A percentile compares a stretch with the other conserved stretches of the same genome.
These are phyloP conservation scores for Asobara japonica DNA, from an alignment of 1,140 invertebrate species.

Conservation along the genomic window DNA sequence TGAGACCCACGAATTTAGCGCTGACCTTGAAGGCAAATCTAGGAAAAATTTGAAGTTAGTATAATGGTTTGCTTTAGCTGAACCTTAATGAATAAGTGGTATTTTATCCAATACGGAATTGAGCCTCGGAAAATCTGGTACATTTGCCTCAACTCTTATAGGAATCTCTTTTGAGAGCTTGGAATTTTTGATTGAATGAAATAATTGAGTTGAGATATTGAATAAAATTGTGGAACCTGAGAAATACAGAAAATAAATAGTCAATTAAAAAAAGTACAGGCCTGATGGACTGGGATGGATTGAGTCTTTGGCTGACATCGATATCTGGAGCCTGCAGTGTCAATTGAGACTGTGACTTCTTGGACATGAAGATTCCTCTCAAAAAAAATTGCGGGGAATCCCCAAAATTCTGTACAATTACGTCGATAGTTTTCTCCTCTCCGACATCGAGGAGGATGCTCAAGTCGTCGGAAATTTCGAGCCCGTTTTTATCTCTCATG, in stretches of 20 bases:
- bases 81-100: no score
- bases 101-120: no score
- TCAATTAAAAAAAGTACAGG: no score
- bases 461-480: slow-evolving; percentile 59
- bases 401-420: slow-evolving; percentile 58
- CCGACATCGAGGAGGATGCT: slow-evolving; percentile 55
- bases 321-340: slow-evolving; percentile 45
- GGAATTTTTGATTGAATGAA: no score
- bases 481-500: slow-evolving; percentile 55
- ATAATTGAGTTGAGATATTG: no score
- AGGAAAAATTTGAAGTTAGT: no score
- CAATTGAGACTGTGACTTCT: slow-evolving; percentile 55
- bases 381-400: slow-evolving; percentile 46
- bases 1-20: slow-evolving; percentile 69
- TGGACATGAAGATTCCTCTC: slow-evolving; percentile 50
- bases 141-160: no score
- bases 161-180: no score
- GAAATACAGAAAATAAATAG: no score
- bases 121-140: no score
- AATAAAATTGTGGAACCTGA: no score
- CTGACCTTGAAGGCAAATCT: slow-evolving; percentile 62
- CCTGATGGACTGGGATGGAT: slow-evolving; percentile 51
- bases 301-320: slow-evolving; percentile 46
- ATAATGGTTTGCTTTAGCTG: no score
- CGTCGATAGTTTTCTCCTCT: slow-evolving; percentile 50